Conservation (phyloP, 2,113 vertebrate species). For the Probosciger aterrimus region DNA sequence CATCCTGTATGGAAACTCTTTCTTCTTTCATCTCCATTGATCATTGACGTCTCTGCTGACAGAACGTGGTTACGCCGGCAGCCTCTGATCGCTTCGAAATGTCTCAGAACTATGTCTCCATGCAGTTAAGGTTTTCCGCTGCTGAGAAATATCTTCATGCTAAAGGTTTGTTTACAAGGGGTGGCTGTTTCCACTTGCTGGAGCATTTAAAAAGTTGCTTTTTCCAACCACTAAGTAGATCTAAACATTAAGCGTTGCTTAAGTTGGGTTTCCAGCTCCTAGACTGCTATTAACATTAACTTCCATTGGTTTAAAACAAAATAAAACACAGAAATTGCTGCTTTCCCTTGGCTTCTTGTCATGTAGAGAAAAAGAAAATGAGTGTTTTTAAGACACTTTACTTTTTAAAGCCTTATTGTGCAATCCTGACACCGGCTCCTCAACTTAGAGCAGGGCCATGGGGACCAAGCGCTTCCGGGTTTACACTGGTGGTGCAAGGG, state of each 20-base stretch:
- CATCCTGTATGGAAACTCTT: constrained; percentile 73
- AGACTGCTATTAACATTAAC: constrained; percentile 71
- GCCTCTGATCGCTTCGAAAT: constrained; percentile 59
- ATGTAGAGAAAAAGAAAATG: neutral
- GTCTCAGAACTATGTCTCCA: constrained; percentile 67
- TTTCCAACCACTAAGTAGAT: constrained; percentile 82
- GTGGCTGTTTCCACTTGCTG: constrained; percentile 77
- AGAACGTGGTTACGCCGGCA: constrained; percentile 59
- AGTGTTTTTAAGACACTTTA: constrained; percentile 4
- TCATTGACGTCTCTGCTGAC: constrained; percentile 63
- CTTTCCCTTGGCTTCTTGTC: constrained; percentile 4
- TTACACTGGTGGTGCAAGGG: neutral
- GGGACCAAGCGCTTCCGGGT: neutral
- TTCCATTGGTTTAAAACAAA: constrained; percentile 61
- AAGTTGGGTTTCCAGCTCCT: constrained; percentile 74
- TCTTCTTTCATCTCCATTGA: constrained; percentile 60
- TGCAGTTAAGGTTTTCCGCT: constrained; percentile 75
- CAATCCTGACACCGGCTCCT: constrained; percentile 17
- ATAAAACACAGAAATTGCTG: neutral
- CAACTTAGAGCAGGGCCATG: neutral
- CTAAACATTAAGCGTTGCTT: constrained; percentile 80
- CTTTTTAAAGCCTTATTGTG: neutral
- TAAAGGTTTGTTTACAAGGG: constrained; percentile 81
- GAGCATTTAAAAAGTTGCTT: constrained; percentile 75
- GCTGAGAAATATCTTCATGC: constrained; percentile 69